Conservation (phyloP, 2,113 vertebrate genomes). For the Hemichromis elongatus region DNA sequence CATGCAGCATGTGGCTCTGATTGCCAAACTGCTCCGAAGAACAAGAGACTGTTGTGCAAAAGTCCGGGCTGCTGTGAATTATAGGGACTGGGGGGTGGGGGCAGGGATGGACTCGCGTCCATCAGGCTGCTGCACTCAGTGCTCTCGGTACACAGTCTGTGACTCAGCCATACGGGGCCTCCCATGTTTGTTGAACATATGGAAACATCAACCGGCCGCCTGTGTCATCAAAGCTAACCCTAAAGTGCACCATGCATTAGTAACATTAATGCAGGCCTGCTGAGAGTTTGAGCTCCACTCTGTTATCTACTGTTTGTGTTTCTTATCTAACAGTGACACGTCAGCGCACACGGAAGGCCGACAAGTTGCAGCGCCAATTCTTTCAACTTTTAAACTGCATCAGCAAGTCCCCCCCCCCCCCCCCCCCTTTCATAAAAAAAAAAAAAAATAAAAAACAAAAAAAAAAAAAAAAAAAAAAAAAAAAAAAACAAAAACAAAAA, state of each 20-base stretch:
- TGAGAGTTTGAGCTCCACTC: slow-evolving; percentile 47
- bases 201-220: slow-evolving; percentile 50
- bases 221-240: slow-evolving; percentile 51
- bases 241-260: slow-evolving; percentile 53
- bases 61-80: slow-evolving; percentile 35
- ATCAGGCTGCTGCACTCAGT: slow-evolving; percentile 20
- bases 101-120: slow-evolving; percentile 29
- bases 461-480: no score
- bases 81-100: not conserved
- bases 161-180: not conserved
- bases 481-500: no score
- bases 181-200: slow-evolving; percentile 66
- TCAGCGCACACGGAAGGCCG: not conserved
- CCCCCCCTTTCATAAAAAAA: rapidly evolving
- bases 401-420: not conserved
- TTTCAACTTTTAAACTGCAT: not conserved
- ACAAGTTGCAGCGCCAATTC: not conserved
- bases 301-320: slow-evolving; percentile 64
- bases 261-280: slow-evolving; percentile 50
- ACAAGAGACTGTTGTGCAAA: slow-evolving; percentile 65
- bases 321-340: slow-evolving; percentile 55
- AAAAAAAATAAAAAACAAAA: no score
- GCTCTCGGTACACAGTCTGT: not conserved
- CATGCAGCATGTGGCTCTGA: slow-evolving; percentile 67
- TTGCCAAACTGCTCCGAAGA: slow-evolving; percentile 64